Conservation (phyloP, 2,113 vertebrate genomes). For the Hiodon tergisus region DNA sequence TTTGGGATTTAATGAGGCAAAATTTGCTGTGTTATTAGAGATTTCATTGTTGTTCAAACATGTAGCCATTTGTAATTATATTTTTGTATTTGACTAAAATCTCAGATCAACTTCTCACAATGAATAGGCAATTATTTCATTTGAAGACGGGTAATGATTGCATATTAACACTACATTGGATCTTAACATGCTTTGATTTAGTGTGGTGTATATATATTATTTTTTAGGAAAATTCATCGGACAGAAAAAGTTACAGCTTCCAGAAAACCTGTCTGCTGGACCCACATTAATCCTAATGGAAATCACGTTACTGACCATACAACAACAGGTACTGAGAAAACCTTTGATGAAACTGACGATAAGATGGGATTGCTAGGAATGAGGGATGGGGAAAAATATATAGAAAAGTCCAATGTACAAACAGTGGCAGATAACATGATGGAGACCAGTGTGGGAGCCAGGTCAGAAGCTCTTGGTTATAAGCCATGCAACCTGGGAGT, state of each 20-base stretch:
- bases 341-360: neutral
- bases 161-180: too few species aligned
- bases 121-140: neutral
- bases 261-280: conserved; percentile 41
- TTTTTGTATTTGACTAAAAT: too few species aligned
- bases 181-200: neutral
- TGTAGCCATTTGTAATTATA: too few species aligned
- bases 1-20: neutral
- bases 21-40: neutral
- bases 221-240: conserved; percentile 51
- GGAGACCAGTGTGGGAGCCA: too few species aligned
- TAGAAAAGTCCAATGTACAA: neutral
- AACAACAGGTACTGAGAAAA: neutral
- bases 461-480: too few species aligned
- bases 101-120: too few species aligned
- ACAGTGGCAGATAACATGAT: neutral
- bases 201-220: neutral
- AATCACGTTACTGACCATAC: neutral
- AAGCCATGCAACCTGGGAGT: too few species aligned
- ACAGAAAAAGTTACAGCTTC: conserved; percentile 38
- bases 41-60: neutral
- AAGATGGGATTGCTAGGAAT: neutral
- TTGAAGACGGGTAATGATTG: neutral
- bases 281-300: conserved; percentile 25
- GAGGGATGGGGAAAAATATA: neutral